These are phyloP conservation scores for Pseudorhombus dupliciocellatus DNA, from an alignment of 2,113 vertebrate genomes.

Conservation along the genomic window DNA sequence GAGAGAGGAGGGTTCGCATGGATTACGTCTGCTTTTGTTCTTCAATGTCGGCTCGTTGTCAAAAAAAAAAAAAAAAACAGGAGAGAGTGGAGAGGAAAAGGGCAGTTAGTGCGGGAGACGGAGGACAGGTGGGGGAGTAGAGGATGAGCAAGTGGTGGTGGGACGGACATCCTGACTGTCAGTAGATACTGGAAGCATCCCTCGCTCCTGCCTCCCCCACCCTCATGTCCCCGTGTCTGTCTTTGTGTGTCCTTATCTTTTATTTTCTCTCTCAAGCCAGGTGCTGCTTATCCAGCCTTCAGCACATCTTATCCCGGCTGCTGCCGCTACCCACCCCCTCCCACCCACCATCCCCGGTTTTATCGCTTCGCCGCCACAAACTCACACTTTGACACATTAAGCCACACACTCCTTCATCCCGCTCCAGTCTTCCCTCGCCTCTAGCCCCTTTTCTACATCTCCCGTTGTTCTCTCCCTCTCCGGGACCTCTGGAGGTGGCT, in stretches of 20 bases:
- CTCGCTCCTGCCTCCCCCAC: neutral
- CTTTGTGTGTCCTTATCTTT: slow-evolving; percentile 58
- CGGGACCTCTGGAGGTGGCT: slow-evolving; percentile 29
- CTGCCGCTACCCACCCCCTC: neutral
- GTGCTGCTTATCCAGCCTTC: slow-evolving; percentile 66
- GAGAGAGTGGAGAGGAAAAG: slow-evolving; percentile 16
- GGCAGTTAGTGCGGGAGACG: slow-evolving; percentile 14
- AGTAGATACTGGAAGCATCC: slow-evolving; percentile 42
- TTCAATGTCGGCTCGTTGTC: slow-evolving; percentile 58
- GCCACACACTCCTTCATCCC: slow-evolving; percentile 41
- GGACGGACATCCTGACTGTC: slow-evolving; percentile 25
- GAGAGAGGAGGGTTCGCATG: slow-evolving; percentile 64
- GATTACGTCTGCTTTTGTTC: slow-evolving; percentile 72
- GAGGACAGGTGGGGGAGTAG: neutral
- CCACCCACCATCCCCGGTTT: slow-evolving; percentile 17
- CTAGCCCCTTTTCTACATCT: neutral
- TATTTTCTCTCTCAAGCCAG: slow-evolving; percentile 60
- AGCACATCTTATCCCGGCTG: slow-evolving; percentile 45
- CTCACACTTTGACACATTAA: slow-evolving; percentile 52
- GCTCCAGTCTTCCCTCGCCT: neutral
- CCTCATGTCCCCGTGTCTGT: slow-evolving; percentile 13
- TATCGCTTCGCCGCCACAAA: slow-evolving; percentile 52
- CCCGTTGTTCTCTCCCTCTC: slow-evolving; percentile 6
- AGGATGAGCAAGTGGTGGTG: slow-evolving; percentile 28
- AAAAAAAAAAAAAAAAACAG: slow-evolving; percentile 17